Evolutionary conservation across 2,113 vertebrate species (phyloP), one percentile per base, ranked within the genome.

Genomic region (Hippocampus barbouri): DNA sequence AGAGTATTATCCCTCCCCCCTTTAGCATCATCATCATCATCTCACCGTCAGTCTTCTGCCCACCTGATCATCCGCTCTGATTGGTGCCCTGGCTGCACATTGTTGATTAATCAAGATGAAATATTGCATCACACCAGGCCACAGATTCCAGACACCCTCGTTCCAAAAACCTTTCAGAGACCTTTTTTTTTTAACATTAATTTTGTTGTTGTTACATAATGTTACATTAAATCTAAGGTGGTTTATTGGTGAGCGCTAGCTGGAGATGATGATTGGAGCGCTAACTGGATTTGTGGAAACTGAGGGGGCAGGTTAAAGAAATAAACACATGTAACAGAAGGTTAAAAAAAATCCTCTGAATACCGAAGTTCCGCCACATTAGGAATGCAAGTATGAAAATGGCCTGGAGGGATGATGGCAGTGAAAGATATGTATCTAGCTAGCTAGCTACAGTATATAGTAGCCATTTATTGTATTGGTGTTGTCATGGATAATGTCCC

Each of bases 221-320:
- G 23, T 71, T 72, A 59, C 63, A 47, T 57, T 16, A 56, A 72
- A 67, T 57, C 56, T 30, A 71, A 27, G 15, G 18, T 30, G 21
- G 68, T 68, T 76, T 23, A 43, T 53, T 75, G 68, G 60, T 57
- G 8, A 8, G 25, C 15, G 38, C 72, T 73, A 68, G 74, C 62
- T 69, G 80, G 45, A 76, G 63, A 81, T 79, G 38, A 81, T n/a
- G 80, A 79, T 70, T 15, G 45, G 41, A 67, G 38, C 57, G 3
- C 73, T 69, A 75, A 85, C 57, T 47, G 73, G 85, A 85, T 90
- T 86, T 85, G 54, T 43, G 45, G 15, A 16, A n/a, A 41, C 25
- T 2, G 53, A 4, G n/a, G 53, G 53, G 53, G 1, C 1, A 18
- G 16, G 8, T 56, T n/a, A 40, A 23, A 64, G 8, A 64, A 23